phyloP scores from a whole-genome alignment of 2,888 invertebrate genomes.

The Mayetiola destructor region DNA sequence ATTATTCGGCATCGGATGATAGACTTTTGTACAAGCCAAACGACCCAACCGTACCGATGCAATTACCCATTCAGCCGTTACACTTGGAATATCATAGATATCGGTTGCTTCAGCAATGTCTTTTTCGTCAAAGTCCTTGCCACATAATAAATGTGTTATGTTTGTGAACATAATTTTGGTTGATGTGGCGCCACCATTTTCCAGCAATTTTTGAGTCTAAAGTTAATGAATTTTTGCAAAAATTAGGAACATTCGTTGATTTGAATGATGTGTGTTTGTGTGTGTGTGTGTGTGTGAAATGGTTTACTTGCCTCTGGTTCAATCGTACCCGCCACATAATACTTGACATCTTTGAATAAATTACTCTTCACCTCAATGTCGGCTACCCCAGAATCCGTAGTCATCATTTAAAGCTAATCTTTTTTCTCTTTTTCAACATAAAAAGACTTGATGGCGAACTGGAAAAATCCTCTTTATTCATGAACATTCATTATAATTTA shows the following conservation, averaged over 20 bases:
- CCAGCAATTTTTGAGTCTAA: slow-evolving; percentile 62
- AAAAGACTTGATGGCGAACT: background rate
- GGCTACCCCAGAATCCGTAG: slow-evolving; percentile 25
- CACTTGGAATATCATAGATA: slow-evolving; percentile 83
- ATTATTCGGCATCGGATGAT: slow-evolving; percentile 48
- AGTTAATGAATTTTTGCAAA: slow-evolving; percentile 25
- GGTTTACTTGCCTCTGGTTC: slow-evolving; percentile 47
- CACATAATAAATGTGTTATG: slow-evolving; percentile 86
- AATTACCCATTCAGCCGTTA: slow-evolving; percentile 74
- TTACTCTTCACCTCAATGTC: slow-evolving; percentile 31
- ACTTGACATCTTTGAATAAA: slow-evolving; percentile 71
- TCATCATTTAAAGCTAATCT: too few species aligned
- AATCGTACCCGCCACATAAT: slow-evolving; percentile 66
- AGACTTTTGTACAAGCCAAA: slow-evolving; percentile 56
- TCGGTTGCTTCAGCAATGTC: slow-evolving; percentile 84
- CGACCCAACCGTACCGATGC: slow-evolving; percentile 46
- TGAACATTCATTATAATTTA: background rate
- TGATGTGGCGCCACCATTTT: slow-evolving; percentile 75
- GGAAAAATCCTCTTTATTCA: too few species aligned
- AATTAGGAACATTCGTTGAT: background rate
- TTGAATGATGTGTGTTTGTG: background rate
- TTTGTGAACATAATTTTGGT: slow-evolving; percentile 80
- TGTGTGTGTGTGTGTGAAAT: background rate
- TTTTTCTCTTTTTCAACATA: background rate
- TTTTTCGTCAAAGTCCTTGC: slow-evolving; percentile 66